These are phyloP conservation scores for Phrynosoma blainvillii DNA, from an alignment of 2,113 vertebrate genomes.

Conservation along the genomic window DNA sequence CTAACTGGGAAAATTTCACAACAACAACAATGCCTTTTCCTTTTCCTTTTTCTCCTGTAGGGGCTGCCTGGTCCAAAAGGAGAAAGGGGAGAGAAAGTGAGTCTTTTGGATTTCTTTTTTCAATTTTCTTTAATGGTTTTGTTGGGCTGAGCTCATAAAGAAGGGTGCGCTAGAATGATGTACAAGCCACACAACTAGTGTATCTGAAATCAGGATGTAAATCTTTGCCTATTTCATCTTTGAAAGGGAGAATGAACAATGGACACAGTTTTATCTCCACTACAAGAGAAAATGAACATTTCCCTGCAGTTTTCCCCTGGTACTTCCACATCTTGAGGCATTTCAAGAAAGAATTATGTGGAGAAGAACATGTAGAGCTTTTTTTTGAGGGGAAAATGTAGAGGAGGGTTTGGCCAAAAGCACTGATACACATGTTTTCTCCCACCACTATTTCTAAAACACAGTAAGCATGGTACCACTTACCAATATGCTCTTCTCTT, in stretches of 20 bases:
- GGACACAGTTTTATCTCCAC: too few species aligned
- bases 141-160: neutral
- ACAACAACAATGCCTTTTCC: neutral
- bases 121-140: neutral
- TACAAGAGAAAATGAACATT: too few species aligned
- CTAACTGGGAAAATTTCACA: too few species aligned
- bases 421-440: too few species aligned
- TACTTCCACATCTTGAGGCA: too few species aligned
- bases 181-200: neutral
- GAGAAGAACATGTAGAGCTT: too few species aligned
- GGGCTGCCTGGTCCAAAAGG: conserved; percentile 91
- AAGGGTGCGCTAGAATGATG: neutral
- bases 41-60: conserved; percentile 62
- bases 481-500: neutral
- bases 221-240: too few species aligned
- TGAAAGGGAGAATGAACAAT: too few species aligned
- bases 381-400: too few species aligned
- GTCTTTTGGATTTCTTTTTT: neutral
- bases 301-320: too few species aligned
- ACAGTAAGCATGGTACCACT: neutral
- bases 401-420: too few species aligned
- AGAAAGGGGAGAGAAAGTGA: conserved; percentile 92
- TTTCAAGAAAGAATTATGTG: too few species aligned
- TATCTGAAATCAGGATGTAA: neutral
- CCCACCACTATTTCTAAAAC: neutral